Conservation (phyloP, 2,888 invertebrate species). For the Pantelozetes paolii region DNA sequence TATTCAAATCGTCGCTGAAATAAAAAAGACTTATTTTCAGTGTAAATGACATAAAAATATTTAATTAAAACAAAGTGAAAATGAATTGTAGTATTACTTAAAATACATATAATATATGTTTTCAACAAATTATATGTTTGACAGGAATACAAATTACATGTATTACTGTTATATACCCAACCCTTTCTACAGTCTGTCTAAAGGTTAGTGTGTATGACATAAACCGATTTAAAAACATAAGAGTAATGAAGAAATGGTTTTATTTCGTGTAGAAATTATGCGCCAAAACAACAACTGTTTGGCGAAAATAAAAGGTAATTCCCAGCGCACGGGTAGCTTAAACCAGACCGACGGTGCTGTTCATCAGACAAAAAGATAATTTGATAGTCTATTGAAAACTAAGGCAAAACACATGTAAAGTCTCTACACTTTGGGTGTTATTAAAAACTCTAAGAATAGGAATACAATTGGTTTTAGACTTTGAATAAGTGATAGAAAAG, state of each 20-base stretch:
- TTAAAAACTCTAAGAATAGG: conserved; percentile 9
- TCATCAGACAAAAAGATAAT: neutral
- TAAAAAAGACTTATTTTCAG: neutral
- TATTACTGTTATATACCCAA: neutral
- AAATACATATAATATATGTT: neutral
- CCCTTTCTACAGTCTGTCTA: neutral
- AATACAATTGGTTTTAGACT: conserved; percentile 6
- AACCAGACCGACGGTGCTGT: neutral
- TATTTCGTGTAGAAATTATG: neutral
- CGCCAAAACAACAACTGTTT: neutral
- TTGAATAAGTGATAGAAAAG: neutral
- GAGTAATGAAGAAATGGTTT: neutral
- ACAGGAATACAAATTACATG: conserved; percentile 15
- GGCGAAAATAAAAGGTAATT: neutral
- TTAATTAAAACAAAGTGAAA: neutral
- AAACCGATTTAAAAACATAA: neutral
- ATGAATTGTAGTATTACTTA: neutral
- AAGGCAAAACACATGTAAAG: neutral
- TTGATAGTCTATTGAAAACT: neutral
- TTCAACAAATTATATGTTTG: neutral
- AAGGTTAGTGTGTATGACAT: neutral
- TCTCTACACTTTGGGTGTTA: conserved; percentile 15
- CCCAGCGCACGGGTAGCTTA: no score
- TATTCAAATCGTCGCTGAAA: neutral
- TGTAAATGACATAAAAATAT: neutral